Evolutionary conservation across 2,113 vertebrate genomes (phyloP), one percentile per base, ranked within the genome.

Genomic region (Hymenochirus boettgeri): DNA sequence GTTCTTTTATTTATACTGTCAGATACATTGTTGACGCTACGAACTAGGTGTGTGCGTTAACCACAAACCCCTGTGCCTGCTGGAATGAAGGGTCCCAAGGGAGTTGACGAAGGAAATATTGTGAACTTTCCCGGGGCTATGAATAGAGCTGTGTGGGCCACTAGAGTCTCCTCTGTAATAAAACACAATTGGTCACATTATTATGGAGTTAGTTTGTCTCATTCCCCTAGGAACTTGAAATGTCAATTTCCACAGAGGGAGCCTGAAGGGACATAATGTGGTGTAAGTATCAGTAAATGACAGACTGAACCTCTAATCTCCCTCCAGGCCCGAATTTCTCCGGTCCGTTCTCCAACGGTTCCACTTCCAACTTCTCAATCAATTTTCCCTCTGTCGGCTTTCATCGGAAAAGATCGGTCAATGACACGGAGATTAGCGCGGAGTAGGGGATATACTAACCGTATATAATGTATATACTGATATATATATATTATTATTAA

Each of bases 391-490:
- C 35, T 75, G 13, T 57, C 19, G 4, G 53, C 47, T n/a, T 57
- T 77, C 73, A 57, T 70, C 25, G 0, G 1, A 66, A 69, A 65
- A 27, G 2, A 71, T 47, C 74, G 73, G 61, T 62, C 33, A 35
- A 35, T 35, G 29, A 4, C 3, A 1, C 10, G 33, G 33, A 13
- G 10, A 13, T 12, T 9, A 35, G 15, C 15, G 2, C 15, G 33
- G 10, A 13, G 10, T 13, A 35, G 33, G 33, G 7, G 6, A 35
- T 12, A 2, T 1, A 35, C 15, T 35, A 2, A 13, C 29, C 33
- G 33, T n/a, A n/a, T n/a, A n/a, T n/a, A n/a, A n/a, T n/a, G n/a
- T n/a, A n/a, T n/a, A n/a, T n/a, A n/a, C n/a, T n/a, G n/a, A n/a
- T n/a, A n/a, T n/a, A n/a, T n/a, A n/a, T n/a, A n/a, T n/a, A n/a